These are phyloP conservation scores for Ophion ventricosus DNA, from an alignment of 2,888 invertebrate species.

Conservation along the genomic window DNA sequence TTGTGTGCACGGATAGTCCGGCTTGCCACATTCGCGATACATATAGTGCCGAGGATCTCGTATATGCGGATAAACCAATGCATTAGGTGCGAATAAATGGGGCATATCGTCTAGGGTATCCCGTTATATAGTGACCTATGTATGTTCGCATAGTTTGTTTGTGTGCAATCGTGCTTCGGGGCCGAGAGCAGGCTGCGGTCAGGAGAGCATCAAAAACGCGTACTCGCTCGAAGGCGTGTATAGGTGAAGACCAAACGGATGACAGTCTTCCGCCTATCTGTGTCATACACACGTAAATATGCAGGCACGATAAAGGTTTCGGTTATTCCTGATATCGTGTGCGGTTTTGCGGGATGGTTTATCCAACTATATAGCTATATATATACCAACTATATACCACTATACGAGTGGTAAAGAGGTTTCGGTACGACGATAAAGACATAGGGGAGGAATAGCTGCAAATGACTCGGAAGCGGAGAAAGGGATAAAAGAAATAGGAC, in stretches of 20 bases:
- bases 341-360: slow-evolving; percentile 61
- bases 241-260: slow-evolving; percentile 42
- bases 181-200: slow-evolving; percentile 4
- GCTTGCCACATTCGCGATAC: slow-evolving; percentile 20
- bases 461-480: slow-evolving; percentile 3
- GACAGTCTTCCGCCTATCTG: slow-evolving; percentile 51
- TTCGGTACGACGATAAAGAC: slow-evolving; percentile 11
- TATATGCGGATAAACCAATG: slow-evolving; percentile 50
- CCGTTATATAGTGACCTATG: not conserved
- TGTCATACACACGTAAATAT: slow-evolving; percentile 6
- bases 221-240: slow-evolving; percentile 45
- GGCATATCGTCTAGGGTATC: slow-evolving; percentile 57
- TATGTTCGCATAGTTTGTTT: not conserved
- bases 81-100: slow-evolving; percentile 62
- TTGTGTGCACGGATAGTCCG: slow-evolving; percentile 22
- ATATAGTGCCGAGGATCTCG: not conserved
- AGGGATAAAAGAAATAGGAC: not conserved
- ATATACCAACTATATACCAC: too few relatives aligned
- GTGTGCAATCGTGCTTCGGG: not conserved
- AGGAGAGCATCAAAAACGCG: slow-evolving; percentile 57
- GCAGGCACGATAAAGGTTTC: slow-evolving; percentile 13
- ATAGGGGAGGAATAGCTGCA: slow-evolving; percentile 8
- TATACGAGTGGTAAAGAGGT: slow-evolving; percentile 29
- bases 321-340: slow-evolving; percentile 41
- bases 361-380: slow-evolving; percentile 52